Evolutionary conservation across 2,113 vertebrate genomes (phyloP), one percentile per base, ranked within the genome.

Genomic region (Vidua chalybeata): DNA sequence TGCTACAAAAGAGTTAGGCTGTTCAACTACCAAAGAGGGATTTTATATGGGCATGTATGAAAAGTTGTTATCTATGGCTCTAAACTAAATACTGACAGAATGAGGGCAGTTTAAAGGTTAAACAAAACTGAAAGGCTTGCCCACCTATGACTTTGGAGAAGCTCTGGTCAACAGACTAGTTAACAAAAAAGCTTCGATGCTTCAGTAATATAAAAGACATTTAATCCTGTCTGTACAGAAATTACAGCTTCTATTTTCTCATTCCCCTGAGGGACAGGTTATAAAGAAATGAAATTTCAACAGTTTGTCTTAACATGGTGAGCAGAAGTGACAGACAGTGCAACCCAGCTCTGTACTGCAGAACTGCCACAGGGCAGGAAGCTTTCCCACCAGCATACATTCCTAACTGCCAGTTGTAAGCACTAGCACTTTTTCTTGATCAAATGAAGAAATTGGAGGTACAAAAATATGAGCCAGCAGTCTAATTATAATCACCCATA

Each of bases 241-340:
- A 79, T 52, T 63, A 68, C 6, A 83, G 62, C 31, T 69, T 88
- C 66, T 24, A 45, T 73, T 73, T 92, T 73, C 51, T 85, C 31
- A 54, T 85, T 88, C 21, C 51, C 54, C 78, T 68, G 41, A 87
- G 26, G 20, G 35, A 76, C 16, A 64, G 30, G 62, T 77, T 27
- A 87, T 46, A 84, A 89, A 89, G 64, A 56, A 96, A 87, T 68
- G 61, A 76, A 91, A 85, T 56, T 48, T 75, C 49, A 84, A 89
- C 33, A 61, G 49, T 62, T 51, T 75, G 33, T 79, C 81, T 72
- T 89, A 67, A 87, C 2, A 1, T 0, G 1, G 35, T n/a, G 46
- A 90, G 41, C n/a, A 67, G 69, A 82, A 89, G 30, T 15, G 39
- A 72, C 68, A 93, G 55, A 67, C 43, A 55, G 33, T 82, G 56